Evolutionary conservation across 2,888 invertebrate species (phyloP), one percentile per base, ranked within the genome.

Genomic region (Plusia festucae): DNA sequence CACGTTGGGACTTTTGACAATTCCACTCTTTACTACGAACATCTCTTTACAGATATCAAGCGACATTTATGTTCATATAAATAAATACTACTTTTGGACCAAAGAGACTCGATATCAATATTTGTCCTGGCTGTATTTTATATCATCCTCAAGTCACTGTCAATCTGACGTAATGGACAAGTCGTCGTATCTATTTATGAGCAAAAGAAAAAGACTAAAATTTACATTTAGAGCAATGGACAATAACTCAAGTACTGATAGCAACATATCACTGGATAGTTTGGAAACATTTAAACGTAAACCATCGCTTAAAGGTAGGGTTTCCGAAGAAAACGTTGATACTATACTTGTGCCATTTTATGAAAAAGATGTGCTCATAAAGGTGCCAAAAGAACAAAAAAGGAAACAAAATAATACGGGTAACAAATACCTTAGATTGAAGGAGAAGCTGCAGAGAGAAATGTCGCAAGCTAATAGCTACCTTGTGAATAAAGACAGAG

Each of bases 261-360:
- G 91, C 69, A 89, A 90, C 78, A 85, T 94, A 67, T 94, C 94
- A 53, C 53, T 88, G 27, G 94, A 95, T 70, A 95, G 94, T 72
- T 86, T 95, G 59, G 94, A 95, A 81, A 78, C 78, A 71, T 84
- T 84, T 44, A 87, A 81, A 68, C 79, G 79, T 20, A 90, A 90
- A 80, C 67, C 71, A 22, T 65, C 76, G 3, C 30, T 79, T 16
- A 87, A 84, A 68, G 61, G 79, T 56, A 75, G 70, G 60, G 16
- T 51, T 27, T 79, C 83, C 1, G 88, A 90, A 27, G 89, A 91
- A 44, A 88, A 91, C 65, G 86, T 91, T n/a, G 90, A 93, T 60
- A 94, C 93, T 4, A 93, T 95, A 79, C 85, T 94, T 5, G 94
- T 95, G 2, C 95, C 95, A 1, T 94, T 95, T 82, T 95, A 94